Base-by-base conservation (phyloP, 2,888 invertebrate genomes). In the Cinara cedri region DNA sequence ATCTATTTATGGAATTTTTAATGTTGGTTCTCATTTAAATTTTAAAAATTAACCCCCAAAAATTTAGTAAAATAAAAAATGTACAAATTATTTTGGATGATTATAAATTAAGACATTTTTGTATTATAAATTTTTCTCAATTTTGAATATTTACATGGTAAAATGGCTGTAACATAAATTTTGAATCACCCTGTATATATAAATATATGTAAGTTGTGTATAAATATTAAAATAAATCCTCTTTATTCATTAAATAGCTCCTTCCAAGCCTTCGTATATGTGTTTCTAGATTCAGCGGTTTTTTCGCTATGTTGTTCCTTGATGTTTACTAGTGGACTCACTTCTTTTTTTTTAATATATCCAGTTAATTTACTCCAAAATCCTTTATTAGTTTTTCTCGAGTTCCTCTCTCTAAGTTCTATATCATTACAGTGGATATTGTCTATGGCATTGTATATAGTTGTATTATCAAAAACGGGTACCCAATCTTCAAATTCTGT, bases 291-390 rank as follows among this genome's bases (percentile, higher is more conserved):
- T 11, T 26, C 65, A 9, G 16, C 19, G n/a, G 44, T 19, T 75
- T 44, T 24, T 72, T 75, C 74, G 11, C 24, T 3, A 44, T 51
- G n/a, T 65, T 62, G 21, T 34, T 11, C 8, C 8, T 57, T 55
- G 0, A 1, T 16, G 16, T 10, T 26, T 63, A n/a, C 8, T 9
- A 68, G 14, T 49, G 76, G 76, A 21, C 51, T 0, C 9, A 78
- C 19, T 68, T 78, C 57, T 49, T 57, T 78, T 10, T 21, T 57
- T 16, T 57, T 49, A 16, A 78, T 21, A 21, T 34, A 60, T 8
- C 26, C 21, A 13, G 34, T 60, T 13, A 78, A 10, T 78, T 68
- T 78, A 16, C 34, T 49, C 76, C 76, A 78, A 26, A 78, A 68
- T 16, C 76, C 19, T 6, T 78, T 19, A 1, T 66, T 57, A 0